Conservation (phyloP, 2,797 vertebrate genomes). For the Brotula barbata region DNA sequence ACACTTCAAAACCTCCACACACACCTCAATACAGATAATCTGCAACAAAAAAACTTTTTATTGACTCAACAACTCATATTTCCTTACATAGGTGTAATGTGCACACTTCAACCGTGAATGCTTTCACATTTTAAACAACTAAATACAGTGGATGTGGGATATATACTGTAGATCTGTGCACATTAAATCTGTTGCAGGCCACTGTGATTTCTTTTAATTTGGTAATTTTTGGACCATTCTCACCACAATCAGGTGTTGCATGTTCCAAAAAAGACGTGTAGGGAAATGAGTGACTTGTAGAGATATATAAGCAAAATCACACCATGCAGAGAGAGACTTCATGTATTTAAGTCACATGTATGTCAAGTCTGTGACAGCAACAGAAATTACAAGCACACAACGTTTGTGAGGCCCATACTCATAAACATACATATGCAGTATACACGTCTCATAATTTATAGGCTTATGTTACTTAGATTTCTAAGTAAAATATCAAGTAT, state of each 20-base stretch:
- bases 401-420: background rate
- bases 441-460: background rate
- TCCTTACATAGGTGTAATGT: background rate
- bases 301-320: slow-evolving; percentile 25
- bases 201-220: too few species aligned
- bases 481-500: background rate
- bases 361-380: too few species aligned
- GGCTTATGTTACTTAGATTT: background rate
- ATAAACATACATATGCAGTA: background rate
- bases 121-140: background rate
- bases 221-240: too few species aligned
- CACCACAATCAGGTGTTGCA: too few species aligned
- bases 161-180: too few species aligned
- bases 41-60: background rate
- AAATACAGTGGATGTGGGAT: too few species aligned
- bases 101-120: background rate
- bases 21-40: background rate
- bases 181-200: too few species aligned
- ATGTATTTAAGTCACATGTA: background rate
- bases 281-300: background rate
- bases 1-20: slow-evolving; percentile 21
- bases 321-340: slow-evolving; percentile 44
- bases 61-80: background rate
- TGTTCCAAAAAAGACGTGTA: too few species aligned
- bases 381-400: background rate